phyloP scores from a whole-genome alignment of 2,888 invertebrate species.

The Melipona beecheii region DNA sequence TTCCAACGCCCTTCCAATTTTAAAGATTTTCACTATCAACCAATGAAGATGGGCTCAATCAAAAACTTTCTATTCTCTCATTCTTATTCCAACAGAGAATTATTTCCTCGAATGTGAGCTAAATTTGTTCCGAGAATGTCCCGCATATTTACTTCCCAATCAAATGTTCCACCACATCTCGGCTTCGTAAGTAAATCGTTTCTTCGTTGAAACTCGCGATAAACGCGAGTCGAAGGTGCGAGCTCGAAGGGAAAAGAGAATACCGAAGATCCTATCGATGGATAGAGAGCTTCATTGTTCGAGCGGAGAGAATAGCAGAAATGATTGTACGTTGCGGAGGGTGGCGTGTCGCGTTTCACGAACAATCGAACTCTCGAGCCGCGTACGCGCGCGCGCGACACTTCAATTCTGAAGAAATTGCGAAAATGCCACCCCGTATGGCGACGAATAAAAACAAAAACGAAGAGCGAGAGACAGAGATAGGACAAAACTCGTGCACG shows the following conservation, averaged over 20 bases:
- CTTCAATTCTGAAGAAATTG: constrained; percentile 72
- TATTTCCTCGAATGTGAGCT: not conserved
- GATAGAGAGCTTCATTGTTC: constrained; percentile 50
- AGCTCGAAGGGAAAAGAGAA: constrained; percentile 1
- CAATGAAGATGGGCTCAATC: not conserved
- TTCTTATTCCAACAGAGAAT: not conserved
- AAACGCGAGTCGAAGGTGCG: not conserved
- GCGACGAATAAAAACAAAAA: not conserved
- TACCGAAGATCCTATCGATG: constrained; percentile 16
- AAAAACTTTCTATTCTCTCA: not conserved
- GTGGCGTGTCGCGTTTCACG: constrained; percentile 58
- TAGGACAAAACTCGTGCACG: constrained; percentile 18
- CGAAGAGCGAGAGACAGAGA: not conserved
- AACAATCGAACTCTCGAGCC: constrained; percentile 68
- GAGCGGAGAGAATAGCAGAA: constrained; percentile 41
- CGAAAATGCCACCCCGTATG: constrained; percentile 52
- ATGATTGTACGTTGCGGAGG: constrained; percentile 48
- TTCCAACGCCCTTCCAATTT: not conserved
- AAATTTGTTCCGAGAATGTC: not conserved
- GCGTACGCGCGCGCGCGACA: constrained; percentile 55
- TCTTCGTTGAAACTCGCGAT: not conserved
- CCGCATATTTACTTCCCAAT: not conserved
- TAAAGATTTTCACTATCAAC: not conserved
- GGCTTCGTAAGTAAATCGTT: not conserved
- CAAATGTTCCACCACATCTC: not conserved